Conservation (phyloP, 2,888 invertebrate genomes). For the Graphium colonna region DNA sequence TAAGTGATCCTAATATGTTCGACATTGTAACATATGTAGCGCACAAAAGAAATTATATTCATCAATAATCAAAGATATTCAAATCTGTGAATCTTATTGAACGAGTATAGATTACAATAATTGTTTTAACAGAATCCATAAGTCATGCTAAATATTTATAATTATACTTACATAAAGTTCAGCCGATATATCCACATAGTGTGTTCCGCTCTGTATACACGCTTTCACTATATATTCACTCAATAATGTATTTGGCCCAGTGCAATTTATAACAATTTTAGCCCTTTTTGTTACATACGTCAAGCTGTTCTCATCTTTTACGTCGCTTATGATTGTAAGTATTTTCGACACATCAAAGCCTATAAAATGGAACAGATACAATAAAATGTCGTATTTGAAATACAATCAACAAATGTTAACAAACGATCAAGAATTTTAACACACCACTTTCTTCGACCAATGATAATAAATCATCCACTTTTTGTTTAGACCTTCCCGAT, state of each 20-base stretch:
- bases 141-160: neutral
- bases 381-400: no score
- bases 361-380: constrained; percentile 33
- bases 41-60: no score
- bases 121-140: no score
- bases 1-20: no score
- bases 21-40: no score
- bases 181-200: constrained; percentile 56
- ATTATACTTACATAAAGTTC: constrained; percentile 50
- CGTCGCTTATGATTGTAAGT: constrained; percentile 38
- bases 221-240: constrained; percentile 47
- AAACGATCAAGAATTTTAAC: constrained; percentile 9
- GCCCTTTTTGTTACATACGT: constrained; percentile 34
- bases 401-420: no score
- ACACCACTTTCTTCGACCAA: constrained; percentile 32
- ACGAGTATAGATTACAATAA: no score
- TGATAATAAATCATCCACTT: constrained; percentile 43
- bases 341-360: constrained; percentile 37
- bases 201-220: constrained; percentile 48
- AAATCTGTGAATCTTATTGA: no score
- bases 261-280: constrained; percentile 49
- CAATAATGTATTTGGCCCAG: constrained; percentile 45
- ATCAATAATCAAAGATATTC: no score
- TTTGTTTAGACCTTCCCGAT: constrained; percentile 45
- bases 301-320: constrained; percentile 37